Percentiles rank a stretch among this genome's conserved stretches.
Conservation (phyloP, 1,140 invertebrate species). For the Maniola jurtina region DNA sequence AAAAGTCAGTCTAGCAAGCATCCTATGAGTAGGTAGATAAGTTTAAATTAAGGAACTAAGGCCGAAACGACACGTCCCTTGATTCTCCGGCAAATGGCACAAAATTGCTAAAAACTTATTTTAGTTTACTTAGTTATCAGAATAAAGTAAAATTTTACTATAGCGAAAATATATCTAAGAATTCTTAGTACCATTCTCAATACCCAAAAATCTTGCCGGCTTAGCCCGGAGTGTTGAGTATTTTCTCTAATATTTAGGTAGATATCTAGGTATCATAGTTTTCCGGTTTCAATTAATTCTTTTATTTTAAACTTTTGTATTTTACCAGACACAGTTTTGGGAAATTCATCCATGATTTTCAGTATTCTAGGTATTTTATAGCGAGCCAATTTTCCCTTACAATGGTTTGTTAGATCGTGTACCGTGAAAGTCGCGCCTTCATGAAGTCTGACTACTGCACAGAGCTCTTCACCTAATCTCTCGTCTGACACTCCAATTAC, state of each 20-base stretch:
- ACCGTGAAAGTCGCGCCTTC: slow-evolving; percentile 70
- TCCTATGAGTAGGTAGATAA: too few relatives aligned
- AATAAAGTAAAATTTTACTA: too few relatives aligned
- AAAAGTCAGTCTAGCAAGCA: too few relatives aligned
- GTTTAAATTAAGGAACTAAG: neutral
- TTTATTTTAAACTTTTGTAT: slow-evolving; percentile 87
- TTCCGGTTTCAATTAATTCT: slow-evolving; percentile 56
- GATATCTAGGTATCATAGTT: slow-evolving; percentile 19
- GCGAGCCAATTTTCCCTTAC: slow-evolving; percentile 87
- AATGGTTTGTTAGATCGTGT: slow-evolving; percentile 84
- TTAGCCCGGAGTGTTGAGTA: too few relatives aligned
- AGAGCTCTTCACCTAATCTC: slow-evolving; percentile 85
- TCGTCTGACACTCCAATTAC: slow-evolving; percentile 27
- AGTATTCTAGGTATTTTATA: slow-evolving; percentile 93
- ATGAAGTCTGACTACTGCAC: slow-evolving; percentile 83
- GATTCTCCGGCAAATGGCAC: neutral
- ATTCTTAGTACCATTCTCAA: too few relatives aligned
- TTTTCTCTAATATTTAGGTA: too few relatives aligned
- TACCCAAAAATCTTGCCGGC: too few relatives aligned
- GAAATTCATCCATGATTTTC: slow-evolving; percentile 85
- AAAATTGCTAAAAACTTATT: too few relatives aligned
- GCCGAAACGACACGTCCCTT: too few relatives aligned
- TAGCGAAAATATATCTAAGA: too few relatives aligned
- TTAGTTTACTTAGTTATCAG: too few relatives aligned
- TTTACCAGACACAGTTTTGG: slow-evolving; percentile 92